Base-by-base conservation (phyloP, 2,888 invertebrate genomes). In the Phalera bucephala region DNA sequence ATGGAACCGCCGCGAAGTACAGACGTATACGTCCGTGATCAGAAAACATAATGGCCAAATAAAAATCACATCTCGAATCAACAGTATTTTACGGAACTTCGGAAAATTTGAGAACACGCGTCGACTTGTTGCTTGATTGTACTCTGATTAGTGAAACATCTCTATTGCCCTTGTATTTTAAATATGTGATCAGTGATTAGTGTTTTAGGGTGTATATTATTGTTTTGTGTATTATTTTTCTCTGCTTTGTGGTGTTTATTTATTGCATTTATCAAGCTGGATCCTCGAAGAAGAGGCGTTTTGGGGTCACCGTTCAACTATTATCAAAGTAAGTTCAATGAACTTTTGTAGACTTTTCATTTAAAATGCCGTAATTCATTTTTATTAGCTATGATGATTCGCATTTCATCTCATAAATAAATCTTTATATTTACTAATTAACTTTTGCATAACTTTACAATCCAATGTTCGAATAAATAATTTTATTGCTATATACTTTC, bases 11-110 rank as follows among this genome's bases (percentile, higher is more conserved):
- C 51, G 44, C 46, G 45, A 45, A 53, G 28, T 41, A 55, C 49
- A 67, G 67, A 72, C 79, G 73, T 70, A 46, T 64, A 61, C 52
- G 67, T 55, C 64, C 84, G 82, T 84, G 85, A 78, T 76, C 67
- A 57, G 84, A 76, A 83, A 78, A 52, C 58, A 45, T 73, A 80
- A 67, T 61, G 40, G 41, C 4, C 3, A 72, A 73, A 80, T 77
- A 62, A 53, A 53, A 73, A 82, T 80, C 82, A 69, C 48, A 46
- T 52, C 58, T 66, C 62, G 56, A 68, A 59, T 67, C 52, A 49
- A 29, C 26, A 20, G 29, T 29, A 11, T 10, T 11, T 29, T 17
- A 11, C 19, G 19, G 11, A 29, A 19, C 19, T 29, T 15, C 3
- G 28, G 19, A 5, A 10, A 10, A 3, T 25, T 25, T 12, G 25